These are phyloP conservation scores for Papilio glaucus DNA, from an alignment of 1,140 invertebrate genomes.

Conservation along the genomic window DNA sequence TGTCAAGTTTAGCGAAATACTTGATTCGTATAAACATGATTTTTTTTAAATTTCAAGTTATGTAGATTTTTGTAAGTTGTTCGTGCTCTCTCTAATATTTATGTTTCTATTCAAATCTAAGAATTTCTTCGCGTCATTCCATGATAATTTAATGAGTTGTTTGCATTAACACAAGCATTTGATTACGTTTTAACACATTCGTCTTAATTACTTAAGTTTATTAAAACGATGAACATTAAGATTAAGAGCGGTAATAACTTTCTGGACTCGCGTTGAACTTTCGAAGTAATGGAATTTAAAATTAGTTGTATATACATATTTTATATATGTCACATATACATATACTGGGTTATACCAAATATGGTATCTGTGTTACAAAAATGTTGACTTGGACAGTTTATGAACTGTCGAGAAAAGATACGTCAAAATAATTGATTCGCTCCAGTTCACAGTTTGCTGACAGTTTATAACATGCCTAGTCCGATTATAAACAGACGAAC, in stretches of 20 bases:
- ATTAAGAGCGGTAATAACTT: constrained; percentile 2
- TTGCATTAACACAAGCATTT: constrained; percentile 24
- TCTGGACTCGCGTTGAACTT: neutral
- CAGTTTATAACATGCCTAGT: too few relatives aligned
- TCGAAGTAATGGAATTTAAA: neutral
- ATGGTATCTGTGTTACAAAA: too few relatives aligned
- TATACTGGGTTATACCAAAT: too few relatives aligned
- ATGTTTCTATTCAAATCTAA: constrained; percentile 13
- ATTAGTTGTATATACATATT: neutral
- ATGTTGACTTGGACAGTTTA: too few relatives aligned
- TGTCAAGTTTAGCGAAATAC: neutral
- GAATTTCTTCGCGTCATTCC: neutral
- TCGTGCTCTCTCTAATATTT: neutral
- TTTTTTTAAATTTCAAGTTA: neutral
- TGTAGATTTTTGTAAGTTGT: neutral
- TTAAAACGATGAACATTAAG: constrained; percentile 16
- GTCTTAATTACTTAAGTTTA: constrained; percentile 15
- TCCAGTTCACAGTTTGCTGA: too few relatives aligned
- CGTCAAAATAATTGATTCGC: too few relatives aligned
- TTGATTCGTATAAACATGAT: neutral
- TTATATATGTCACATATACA: too few relatives aligned
- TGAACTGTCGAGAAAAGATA: too few relatives aligned
- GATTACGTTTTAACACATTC: constrained; percentile 23
- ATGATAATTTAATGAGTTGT: constrained; percentile 18
- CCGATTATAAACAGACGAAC: too few relatives aligned